Evolutionary conservation across 2,113 vertebrate genomes (phyloP), one percentile per base, ranked within the genome.

Genomic region (Dendrocopos noguchii): DNA sequence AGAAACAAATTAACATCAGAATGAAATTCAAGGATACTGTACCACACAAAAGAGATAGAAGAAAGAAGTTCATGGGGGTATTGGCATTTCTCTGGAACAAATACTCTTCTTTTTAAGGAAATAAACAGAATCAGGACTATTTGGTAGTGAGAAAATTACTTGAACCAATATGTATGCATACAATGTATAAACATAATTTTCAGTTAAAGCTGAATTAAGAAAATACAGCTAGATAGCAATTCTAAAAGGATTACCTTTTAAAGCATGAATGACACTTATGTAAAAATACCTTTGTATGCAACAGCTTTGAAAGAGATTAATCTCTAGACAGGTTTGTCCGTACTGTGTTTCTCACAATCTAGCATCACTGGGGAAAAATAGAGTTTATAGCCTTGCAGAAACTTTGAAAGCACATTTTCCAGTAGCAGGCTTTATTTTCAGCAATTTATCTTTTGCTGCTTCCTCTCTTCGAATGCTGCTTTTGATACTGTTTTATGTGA

Each of bases 401-500:
- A 93, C 61, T 91, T 78, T 95, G 74, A 94, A 91, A 91, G 42
- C 60, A 65, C 8, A 66, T 96, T 97, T 97, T 97, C 76, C 87
- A 96, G 74, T 76, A 94, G 68, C 57, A 66, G 84, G 46, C 52
- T 96, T 90, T 95, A 94, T 91, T 95, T 96, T 86, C 67, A 94
- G 56, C 60, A 91, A 82, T 92, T 95, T 96, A 86, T 96, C 94
- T 94, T 95, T 57, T 76, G 68, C 75, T 50, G 76, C 56, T 97
- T 97, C 90, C 89, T 97, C 89, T 96, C 84, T 92, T 95, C 87
- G 66, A 96, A 80, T 86, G 33, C 9, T 74, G 75, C 57, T 96
- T 96, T 90, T 96, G 90, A 94, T 92, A 87, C 56, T 94, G 36
- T 66, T 97, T 95, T 95, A 55, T 95, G 76, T 94, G 86, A 96